phyloP scores from a whole-genome alignment of 1,140 invertebrate genomes.

The Drosophila sechellia region DNA sequence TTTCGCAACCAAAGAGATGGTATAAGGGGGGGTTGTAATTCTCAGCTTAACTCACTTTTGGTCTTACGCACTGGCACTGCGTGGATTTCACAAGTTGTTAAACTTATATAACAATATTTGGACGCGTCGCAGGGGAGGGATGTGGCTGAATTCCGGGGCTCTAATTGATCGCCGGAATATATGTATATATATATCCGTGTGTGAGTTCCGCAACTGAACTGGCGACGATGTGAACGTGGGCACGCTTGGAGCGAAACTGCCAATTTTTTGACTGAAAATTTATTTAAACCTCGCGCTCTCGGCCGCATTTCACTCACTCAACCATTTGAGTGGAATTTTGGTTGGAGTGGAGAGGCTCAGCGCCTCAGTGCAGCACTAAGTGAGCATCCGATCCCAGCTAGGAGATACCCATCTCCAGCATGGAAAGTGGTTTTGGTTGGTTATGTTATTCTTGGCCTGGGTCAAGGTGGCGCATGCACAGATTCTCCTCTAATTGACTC shows the following conservation, averaged over 20 bases:
- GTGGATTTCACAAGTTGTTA: conserved; percentile 49
- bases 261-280: conserved; percentile 75
- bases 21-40: conserved; percentile 6
- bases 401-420: conserved; percentile 13
- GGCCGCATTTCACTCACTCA: conserved; percentile 42
- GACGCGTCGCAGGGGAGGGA: conserved; percentile 6
- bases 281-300: conserved; percentile 78
- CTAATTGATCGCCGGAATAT: conserved; percentile 41
- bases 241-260: conserved; percentile 80
- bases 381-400: neutral
- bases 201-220: conserved; percentile 32
- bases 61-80: conserved; percentile 36
- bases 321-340: conserved; percentile 30
- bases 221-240: conserved; percentile 75
- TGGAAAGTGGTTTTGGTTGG: conserved; percentile 30
- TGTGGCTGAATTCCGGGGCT: conserved; percentile 23
- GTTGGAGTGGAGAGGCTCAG: conserved; percentile 10
- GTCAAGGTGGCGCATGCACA: conserved; percentile 40
- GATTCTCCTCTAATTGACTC: conserved; percentile 11
- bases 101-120: conserved; percentile 54
- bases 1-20: conserved; percentile 4
- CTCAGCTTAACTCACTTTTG: conserved; percentile 50
- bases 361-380: neutral
- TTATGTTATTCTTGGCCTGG: conserved; percentile 35
- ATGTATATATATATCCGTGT: conserved; percentile 27